phyloP scores from a whole-genome alignment of 2,113 vertebrate genomes.

The Aythya baeri region DNA sequence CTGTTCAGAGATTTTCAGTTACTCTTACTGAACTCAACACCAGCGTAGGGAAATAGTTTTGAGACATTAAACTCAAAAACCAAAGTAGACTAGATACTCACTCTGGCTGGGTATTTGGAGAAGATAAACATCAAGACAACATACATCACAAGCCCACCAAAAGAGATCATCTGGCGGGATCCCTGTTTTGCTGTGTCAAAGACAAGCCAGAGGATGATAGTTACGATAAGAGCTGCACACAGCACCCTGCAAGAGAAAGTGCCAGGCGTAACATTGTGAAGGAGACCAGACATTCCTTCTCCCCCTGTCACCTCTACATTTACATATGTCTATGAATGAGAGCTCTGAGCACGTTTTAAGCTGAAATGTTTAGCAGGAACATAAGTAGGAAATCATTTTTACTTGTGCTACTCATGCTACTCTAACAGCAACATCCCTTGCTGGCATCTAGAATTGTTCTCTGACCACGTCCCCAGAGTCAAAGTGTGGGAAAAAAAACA shows the following conservation, averaged over 20 bases:
- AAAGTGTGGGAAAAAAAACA: background rate
- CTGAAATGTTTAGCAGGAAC: background rate
- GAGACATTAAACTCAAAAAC: background rate
- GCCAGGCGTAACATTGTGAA: background rate
- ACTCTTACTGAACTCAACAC: background rate
- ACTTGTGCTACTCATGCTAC: background rate
- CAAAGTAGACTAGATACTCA: slow-evolving; percentile 59
- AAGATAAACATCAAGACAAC: slow-evolving; percentile 82
- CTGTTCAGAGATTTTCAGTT: background rate
- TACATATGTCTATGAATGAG: background rate
- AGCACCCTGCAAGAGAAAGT: slow-evolving; percentile 71
- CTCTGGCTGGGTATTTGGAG: slow-evolving; percentile 86
- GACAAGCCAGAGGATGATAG: slow-evolving; percentile 80
- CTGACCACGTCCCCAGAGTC: background rate
- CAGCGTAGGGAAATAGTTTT: background rate
- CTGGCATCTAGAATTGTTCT: background rate
- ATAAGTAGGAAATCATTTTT: background rate
- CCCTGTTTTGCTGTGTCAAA: slow-evolving; percentile 83
- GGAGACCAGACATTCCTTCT: background rate
- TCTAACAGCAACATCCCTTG: background rate
- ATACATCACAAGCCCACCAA: slow-evolving; percentile 82
- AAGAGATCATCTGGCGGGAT: slow-evolving; percentile 82
- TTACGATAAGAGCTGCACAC: slow-evolving; percentile 47
- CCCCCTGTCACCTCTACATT: background rate
- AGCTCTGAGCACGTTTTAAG: background rate